A percentile compares a stretch with the other conserved stretches of the same genome.
Evolutionary conservation across 2,888 invertebrate species (phyloP).

Genomic region (Ophion slaviceki): DNA sequence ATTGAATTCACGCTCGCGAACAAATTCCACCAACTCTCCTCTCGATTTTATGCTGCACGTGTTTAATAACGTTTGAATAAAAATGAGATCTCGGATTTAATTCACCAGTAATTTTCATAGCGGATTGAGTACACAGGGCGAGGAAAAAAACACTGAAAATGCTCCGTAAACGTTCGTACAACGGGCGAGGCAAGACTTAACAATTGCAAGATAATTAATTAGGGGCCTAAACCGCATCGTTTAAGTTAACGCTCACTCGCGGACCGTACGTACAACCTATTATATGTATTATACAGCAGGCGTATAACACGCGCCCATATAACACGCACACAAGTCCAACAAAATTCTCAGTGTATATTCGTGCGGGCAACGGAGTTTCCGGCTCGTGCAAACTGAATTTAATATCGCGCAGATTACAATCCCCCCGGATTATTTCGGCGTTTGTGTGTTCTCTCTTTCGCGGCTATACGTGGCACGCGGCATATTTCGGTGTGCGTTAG

Average conservation of each 20-base stretch:
- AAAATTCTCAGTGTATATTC: constrained; percentile 49
- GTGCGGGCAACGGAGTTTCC: constrained; percentile 70
- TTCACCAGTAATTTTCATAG: neutral
- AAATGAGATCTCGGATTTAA: neutral
- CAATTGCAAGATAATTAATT: constrained; percentile 77
- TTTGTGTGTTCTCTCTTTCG: constrained; percentile 56
- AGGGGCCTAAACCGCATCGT: constrained; percentile 75
- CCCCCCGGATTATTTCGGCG: constrained; percentile 78
- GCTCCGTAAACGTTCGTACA: constrained; percentile 14
- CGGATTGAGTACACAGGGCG: neutral
- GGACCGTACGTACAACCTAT: constrained; percentile 70
- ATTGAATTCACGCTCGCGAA: neutral
- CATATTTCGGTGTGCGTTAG: constrained; percentile 46
- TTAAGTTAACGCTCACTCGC: constrained; percentile 75
- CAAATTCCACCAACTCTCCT: neutral
- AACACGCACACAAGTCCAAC: constrained; percentile 51
- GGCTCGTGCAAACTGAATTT: constrained; percentile 79
- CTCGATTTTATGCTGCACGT: neutral
- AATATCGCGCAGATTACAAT: constrained; percentile 80
- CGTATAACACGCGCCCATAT: constrained; percentile 31
- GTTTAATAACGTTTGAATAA: neutral
- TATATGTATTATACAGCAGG: constrained; percentile 53
- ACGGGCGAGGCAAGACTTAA: constrained; percentile 48
- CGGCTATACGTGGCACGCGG: constrained; percentile 10
- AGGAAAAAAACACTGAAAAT: constrained; percentile 2